Evolutionary conservation across 2,888 invertebrate species (phyloP), one percentile per base, ranked within the genome.

Genomic region (Charanyca ferruginea): DNA sequence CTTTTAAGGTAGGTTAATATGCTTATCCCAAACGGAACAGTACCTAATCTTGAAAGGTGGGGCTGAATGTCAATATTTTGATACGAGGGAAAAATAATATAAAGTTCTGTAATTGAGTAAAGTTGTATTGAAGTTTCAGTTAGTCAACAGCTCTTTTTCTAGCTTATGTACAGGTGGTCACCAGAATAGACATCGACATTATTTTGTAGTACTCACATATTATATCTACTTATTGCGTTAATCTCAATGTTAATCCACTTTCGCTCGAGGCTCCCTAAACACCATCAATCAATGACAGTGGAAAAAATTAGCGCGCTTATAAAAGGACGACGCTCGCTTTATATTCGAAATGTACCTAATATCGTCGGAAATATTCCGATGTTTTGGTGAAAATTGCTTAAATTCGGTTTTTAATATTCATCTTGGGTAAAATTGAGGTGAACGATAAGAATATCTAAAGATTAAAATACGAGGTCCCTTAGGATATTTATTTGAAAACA

Each of bases 231-330:
- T 70, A 55, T 49, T 53, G 32, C 67, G 42, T 60, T 67, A 73
- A 77, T 73, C 67, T 66, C 48, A 63, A 62, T 70, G 77, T 75
- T 73, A 71, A 83, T 78, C 73, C 74, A 73, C 69, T 78, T 71
- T 74, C 52, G 51, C 53, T 73, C 18, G 60, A 32, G 58, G 52
- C 32, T 63, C 65, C 66, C 68, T 73, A 76, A 79, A 83, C 81
- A 82, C 79, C 87, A 91, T 90, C 89, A 86, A 90, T 91, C 90
- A 91, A 87, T 87, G 89, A 89, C 89, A 89, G 72, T 73, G 70
- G 77, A 83, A 87, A 85, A 87, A 87, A 85, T 85, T 80, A 75
- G 70, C 78, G 78, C 78, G 73, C 68, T 80, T 73, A 73, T 76
- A 73, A 67, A 79, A 77, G 75, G 75, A 76, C 66, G 71, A 57